phyloP scores from a whole-genome alignment of 2,797 vertebrate genomes.

The Sebastes hopkinsi region DNA sequence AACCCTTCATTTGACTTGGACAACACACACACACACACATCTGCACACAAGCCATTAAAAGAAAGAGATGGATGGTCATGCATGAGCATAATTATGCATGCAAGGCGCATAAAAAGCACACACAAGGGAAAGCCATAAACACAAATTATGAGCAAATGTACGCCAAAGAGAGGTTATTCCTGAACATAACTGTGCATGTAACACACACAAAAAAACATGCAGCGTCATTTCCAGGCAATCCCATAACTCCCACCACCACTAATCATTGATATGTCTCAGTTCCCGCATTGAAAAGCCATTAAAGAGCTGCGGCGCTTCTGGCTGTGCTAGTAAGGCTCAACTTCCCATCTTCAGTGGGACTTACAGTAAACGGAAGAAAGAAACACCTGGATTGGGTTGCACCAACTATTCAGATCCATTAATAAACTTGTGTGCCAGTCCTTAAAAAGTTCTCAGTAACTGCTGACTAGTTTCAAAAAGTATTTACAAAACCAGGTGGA shows the following conservation, averaged over 20 bases:
- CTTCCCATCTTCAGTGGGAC: slow-evolving; percentile 9
- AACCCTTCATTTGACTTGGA: slow-evolving; percentile 20
- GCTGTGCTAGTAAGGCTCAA: not conserved
- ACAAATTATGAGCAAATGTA: slow-evolving; percentile 45
- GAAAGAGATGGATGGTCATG: slow-evolving; percentile 49
- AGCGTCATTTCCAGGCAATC: slow-evolving; percentile 52
- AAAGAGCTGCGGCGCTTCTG: slow-evolving; percentile 16
- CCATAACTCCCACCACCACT: slow-evolving; percentile 10
- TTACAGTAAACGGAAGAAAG: slow-evolving; percentile 24
- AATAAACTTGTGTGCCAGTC: not conserved
- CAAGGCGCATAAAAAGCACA: slow-evolving; percentile 11
- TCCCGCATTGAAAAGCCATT: slow-evolving; percentile 38
- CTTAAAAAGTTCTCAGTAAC: not conserved
- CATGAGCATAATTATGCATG: slow-evolving; percentile 42
- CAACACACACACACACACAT: slow-evolving; percentile 28
- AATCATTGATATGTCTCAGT: slow-evolving; percentile 41
- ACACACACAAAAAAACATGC: slow-evolving; percentile 30
- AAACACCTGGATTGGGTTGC: slow-evolving; percentile 40
- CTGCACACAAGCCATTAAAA: slow-evolving; percentile 46
- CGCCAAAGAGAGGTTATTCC: slow-evolving; percentile 27
- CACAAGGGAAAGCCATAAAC: slow-evolving; percentile 43
- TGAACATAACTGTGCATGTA: slow-evolving; percentile 21
- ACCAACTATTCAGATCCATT: not conserved
- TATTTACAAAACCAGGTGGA: not conserved
- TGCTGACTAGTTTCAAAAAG: not conserved